Percentiles rank a stretch among this genome's conserved stretches.
phyloP scores from a whole-genome alignment of 2,113 vertebrate genomes.

The Scomber colias region DNA sequence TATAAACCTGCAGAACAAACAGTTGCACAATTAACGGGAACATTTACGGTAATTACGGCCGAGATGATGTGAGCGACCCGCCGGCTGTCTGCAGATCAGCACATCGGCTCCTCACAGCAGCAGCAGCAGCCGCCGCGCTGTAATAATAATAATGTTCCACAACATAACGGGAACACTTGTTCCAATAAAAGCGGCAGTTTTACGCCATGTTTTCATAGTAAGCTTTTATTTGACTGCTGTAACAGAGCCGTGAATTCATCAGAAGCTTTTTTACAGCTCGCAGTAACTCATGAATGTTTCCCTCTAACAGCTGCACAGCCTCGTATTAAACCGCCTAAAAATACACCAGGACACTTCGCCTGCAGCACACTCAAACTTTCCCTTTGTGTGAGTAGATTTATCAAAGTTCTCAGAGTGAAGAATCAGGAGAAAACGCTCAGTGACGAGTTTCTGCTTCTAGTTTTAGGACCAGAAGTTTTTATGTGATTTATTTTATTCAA shows the following conservation, averaged over 20 bases:
- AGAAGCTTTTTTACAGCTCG: slow-evolving; percentile 56
- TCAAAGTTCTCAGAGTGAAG: no score
- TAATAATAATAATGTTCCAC: slow-evolving; percentile 27
- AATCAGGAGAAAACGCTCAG: no score
- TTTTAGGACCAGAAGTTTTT: no score
- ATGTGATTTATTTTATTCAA: no score
- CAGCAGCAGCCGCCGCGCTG: not conserved
- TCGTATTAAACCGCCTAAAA: slow-evolving; percentile 42
- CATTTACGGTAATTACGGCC: slow-evolving; percentile 31
- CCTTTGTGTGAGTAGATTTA: no score
- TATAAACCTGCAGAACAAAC: slow-evolving; percentile 50
- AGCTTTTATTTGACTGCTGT: slow-evolving; percentile 74
- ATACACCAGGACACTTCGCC: no score
- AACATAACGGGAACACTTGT: slow-evolving; percentile 68
- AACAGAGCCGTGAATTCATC: slow-evolving; percentile 74
- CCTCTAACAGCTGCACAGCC: slow-evolving; percentile 56
- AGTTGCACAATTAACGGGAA: slow-evolving; percentile 51
- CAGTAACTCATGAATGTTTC: slow-evolving; percentile 44
- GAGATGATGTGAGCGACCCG: no score
- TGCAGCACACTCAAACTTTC: no score
- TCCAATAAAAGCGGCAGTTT: slow-evolving; percentile 73
- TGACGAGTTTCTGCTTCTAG: no score
- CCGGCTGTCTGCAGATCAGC: slow-evolving; percentile 50
- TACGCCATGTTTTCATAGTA: slow-evolving; percentile 78
- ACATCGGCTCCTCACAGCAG: slow-evolving; percentile 21